Conservation (phyloP, 2,797 vertebrate species). For the Chiroxiphia lanceolata region DNA sequence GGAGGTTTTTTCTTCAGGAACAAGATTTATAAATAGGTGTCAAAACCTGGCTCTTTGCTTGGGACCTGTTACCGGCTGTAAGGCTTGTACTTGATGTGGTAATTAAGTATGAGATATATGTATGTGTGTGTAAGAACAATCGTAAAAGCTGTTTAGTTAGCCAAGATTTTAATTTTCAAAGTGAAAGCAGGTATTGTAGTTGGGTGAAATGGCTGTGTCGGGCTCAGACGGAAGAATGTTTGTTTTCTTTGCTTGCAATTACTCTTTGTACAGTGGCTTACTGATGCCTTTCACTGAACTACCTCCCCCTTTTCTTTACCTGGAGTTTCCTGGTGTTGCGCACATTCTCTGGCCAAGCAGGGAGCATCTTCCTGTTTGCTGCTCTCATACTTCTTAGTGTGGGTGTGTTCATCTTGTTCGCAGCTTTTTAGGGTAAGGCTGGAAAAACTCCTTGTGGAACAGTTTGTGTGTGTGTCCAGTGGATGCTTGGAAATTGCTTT, state of each 20-base stretch:
- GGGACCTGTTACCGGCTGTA: neutral
- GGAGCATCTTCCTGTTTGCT: neutral
- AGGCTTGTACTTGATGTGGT: neutral
- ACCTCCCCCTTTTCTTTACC: neutral
- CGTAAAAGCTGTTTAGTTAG: neutral
- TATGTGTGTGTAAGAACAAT: neutral
- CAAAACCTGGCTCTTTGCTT: neutral
- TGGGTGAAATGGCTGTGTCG: neutral
- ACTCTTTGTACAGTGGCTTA: constrained; percentile 25
- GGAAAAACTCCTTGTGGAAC: neutral
- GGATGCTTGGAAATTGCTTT: neutral
- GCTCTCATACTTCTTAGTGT: neutral
- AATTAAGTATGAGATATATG: neutral
- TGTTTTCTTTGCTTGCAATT: neutral
- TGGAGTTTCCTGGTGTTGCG: neutral
- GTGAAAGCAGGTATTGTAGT: neutral
- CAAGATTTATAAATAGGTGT: neutral
- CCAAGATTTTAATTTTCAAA: neutral
- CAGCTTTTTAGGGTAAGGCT: neutral
- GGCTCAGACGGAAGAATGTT: neutral
- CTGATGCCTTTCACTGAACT: neutral
- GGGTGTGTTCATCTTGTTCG: neutral
- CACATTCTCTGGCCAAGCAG: neutral
- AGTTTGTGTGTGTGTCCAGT: neutral
- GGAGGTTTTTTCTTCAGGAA: neutral